Percentiles rank a stretch among this genome's conserved stretches.
These are phyloP conservation scores for Sebastiscus albofasciatus DNA, from an alignment of 2,797 vertebrate species.

Conservation along the genomic window DNA sequence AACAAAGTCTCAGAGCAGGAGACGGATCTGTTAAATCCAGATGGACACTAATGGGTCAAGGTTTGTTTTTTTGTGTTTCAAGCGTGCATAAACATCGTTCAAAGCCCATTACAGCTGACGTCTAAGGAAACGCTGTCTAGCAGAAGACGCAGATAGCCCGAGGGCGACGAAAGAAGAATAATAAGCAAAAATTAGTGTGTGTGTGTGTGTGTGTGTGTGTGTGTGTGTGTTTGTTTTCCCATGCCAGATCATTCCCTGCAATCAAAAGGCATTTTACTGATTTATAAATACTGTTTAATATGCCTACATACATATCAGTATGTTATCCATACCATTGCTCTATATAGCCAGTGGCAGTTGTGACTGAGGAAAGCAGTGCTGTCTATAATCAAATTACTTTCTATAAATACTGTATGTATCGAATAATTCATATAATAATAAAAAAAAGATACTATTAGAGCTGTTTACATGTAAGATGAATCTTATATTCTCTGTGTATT, in stretches of 20 bases:
- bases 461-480: background rate
- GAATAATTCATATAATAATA: background rate
- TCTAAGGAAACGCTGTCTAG: constrained; percentile 63
- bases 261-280: constrained; percentile 37
- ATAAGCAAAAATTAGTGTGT: constrained; percentile 43
- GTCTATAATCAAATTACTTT: background rate
- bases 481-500: background rate
- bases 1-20: background rate
- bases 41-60: constrained; percentile 75
- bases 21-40: constrained; percentile 54
- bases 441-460: background rate
- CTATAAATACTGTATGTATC: constrained; percentile 4
- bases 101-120: constrained; percentile 66
- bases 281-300: constrained; percentile 46
- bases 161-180: constrained; percentile 52
- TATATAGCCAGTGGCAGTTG: constrained; percentile 54
- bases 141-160: constrained; percentile 66
- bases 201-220: background rate
- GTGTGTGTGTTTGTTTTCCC: constrained; percentile 5
- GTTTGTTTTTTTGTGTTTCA: constrained; percentile 64
- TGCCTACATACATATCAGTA: background rate
- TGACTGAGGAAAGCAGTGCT: constrained; percentile 41
- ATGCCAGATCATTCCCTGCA: constrained; percentile 6
- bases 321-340: background rate
- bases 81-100: constrained; percentile 50